These are phyloP conservation scores for Meles meles DNA, from an alignment of 2,113 vertebrate species.

Conservation along the genomic window DNA sequence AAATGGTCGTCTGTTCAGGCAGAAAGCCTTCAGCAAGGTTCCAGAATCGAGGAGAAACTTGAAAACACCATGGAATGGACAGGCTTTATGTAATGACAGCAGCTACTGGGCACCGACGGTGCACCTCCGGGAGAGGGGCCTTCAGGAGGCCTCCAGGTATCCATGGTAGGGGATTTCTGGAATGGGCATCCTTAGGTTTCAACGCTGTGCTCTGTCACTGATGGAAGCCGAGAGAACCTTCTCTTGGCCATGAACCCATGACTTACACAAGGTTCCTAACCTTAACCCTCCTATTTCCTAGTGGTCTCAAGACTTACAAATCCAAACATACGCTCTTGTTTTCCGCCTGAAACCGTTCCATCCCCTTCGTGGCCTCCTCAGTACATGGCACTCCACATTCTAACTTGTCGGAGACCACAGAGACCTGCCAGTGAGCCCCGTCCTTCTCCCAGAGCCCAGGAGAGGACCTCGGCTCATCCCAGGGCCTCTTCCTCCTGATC, in stretches of 20 bases:
- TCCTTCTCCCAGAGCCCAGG: fast-evolving
- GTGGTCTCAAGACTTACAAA: not conserved
- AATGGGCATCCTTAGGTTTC: too few relatives aligned
- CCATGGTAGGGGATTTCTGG: too few relatives aligned
- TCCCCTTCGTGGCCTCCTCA: not conserved
- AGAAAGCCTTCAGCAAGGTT: not conserved
- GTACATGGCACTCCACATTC: too few relatives aligned
- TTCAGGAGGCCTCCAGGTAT: not conserved
- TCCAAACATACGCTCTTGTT: not conserved
- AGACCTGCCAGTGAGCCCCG: not conserved
- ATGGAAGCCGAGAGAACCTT: not conserved
- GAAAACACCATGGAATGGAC: not conserved
- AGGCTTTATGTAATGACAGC: fast-evolving
- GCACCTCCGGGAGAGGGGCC: not conserved
- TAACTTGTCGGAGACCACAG: not conserved
- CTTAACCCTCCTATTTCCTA: not conserved
- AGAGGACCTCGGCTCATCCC: too few relatives aligned
- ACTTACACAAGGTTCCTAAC: not conserved
- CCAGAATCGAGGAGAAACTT: not conserved
- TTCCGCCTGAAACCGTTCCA: too few relatives aligned
- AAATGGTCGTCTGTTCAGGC: not conserved
- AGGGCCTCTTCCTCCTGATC: fast-evolving
- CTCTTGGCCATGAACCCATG: fast-evolving
- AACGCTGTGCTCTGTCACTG: fast-evolving
- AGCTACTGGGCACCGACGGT: fast-evolving